A percentile compares a stretch with the other conserved stretches of the same genome.
Conservation (phyloP, 2,113 vertebrate species). For the Morone chrysops region DNA sequence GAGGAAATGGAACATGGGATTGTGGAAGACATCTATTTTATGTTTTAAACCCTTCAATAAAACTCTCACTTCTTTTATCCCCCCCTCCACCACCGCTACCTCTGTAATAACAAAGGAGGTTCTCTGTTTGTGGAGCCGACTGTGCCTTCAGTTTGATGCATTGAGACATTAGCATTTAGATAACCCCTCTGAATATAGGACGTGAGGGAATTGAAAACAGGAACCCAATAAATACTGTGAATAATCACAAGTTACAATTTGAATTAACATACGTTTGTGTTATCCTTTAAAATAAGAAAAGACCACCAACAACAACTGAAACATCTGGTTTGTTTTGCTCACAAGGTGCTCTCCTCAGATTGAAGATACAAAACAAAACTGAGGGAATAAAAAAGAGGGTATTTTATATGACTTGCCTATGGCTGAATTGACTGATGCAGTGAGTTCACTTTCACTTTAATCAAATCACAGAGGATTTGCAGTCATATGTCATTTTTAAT, state of each 20-base stretch:
- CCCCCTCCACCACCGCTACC: conserved; percentile 13
- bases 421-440: neutral
- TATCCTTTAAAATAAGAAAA: conserved; percentile 28
- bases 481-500: conserved; percentile 1
- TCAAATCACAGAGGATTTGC: conserved; percentile 14
- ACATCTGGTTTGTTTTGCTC: conserved; percentile 33
- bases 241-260: conserved; percentile 77
- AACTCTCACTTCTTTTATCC: conserved; percentile 60
- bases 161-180: conserved; percentile 87
- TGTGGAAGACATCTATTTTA: conserved; percentile 68
- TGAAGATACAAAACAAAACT: neutral
- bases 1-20: conserved; percentile 59
- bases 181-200: conserved; percentile 79
- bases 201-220: conserved; percentile 75
- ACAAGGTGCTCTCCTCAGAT: neutral
- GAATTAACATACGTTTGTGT: conserved; percentile 72
- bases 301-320: neutral
- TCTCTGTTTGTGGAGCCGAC: conserved; percentile 61
- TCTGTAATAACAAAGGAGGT: conserved; percentile 72
- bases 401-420: neutral
- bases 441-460: conserved; percentile 18
- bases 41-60: conserved; percentile 71
- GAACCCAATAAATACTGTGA: conserved; percentile 76
- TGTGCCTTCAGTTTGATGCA: conserved; percentile 74
- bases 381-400: neutral